These are phyloP conservation scores for Capitella teleta DNA, from an alignment of 1,140 invertebrate species.

Conservation along the genomic window DNA sequence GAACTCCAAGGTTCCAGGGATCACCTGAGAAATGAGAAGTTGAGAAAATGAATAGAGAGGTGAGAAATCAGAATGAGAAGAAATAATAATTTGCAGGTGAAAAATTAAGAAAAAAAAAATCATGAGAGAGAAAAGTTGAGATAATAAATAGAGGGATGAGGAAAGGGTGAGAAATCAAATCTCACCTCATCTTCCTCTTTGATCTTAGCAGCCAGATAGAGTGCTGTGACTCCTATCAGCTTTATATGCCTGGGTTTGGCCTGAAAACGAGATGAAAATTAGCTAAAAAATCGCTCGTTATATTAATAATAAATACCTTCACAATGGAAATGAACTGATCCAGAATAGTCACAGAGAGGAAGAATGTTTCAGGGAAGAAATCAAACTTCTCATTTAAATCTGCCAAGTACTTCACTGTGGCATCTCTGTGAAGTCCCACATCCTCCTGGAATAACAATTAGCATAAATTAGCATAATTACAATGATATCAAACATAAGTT, in stretches of 20 bases:
- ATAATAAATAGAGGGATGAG: too few species aligned
- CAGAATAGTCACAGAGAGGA: constrained; percentile 25
- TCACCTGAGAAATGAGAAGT: constrained; percentile 24
- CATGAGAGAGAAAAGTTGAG: too few species aligned
- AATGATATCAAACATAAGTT: too few species aligned
- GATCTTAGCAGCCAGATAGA: constrained; percentile 41
- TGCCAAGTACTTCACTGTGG: constrained; percentile 27
- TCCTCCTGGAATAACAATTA: too few species aligned
- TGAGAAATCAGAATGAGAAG: too few species aligned
- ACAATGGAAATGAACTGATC: constrained; percentile 33
- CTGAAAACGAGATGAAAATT: too few species aligned
- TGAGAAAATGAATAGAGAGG: too few species aligned
- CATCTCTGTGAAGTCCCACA: constrained; percentile 32
- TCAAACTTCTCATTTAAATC: constrained; percentile 24
- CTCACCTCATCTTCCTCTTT: constrained; percentile 42
- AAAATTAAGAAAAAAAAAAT: too few species aligned
- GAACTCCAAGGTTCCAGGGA: constrained; percentile 35
- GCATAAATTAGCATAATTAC: too few species aligned
- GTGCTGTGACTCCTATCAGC: constrained; percentile 36
- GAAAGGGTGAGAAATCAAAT: too few species aligned
- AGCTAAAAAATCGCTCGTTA: not conserved
- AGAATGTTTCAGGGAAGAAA: constrained; percentile 37
- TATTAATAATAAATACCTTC: constrained; percentile 22
- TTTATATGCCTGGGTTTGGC: constrained; percentile 38
- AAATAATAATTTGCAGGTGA: too few species aligned